Percentiles rank a stretch among this genome's conserved stretches.
Evolutionary conservation across 2,888 invertebrate species (phyloP).

Genomic region (Acronicta leporina): DNA sequence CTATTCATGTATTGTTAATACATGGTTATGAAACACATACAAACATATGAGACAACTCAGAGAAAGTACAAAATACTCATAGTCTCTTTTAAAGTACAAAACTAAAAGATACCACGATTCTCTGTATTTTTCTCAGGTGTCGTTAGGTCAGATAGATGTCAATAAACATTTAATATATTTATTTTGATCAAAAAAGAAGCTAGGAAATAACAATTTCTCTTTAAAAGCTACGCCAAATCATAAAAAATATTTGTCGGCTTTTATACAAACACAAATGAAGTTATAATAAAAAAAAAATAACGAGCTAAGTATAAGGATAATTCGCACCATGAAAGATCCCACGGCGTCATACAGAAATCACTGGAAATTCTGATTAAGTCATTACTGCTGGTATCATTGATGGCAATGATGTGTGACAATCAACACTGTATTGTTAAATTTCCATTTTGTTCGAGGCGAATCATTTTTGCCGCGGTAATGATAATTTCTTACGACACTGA

Average conservation of each 20-base stretch:
- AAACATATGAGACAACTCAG: no score
- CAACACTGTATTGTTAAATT: constrained; percentile 53
- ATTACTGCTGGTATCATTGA: constrained; percentile 53
- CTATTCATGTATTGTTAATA: no score
- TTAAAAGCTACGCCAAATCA: background rate
- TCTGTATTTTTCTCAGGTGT: no score
- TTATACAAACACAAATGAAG: constrained; percentile 18
- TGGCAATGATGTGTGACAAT: constrained; percentile 60
- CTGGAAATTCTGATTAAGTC: constrained; percentile 76
- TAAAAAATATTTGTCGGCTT: background rate
- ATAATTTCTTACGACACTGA: constrained; percentile 1
- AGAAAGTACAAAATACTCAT: no score
- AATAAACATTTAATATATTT: no score
- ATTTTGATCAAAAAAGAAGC: no score
- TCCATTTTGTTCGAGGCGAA: constrained; percentile 12
- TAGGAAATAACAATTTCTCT: background rate
- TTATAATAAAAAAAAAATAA: constrained; percentile 40
- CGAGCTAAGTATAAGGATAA: constrained; percentile 45
- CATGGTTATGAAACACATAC: no score
- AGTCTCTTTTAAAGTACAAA: no score
- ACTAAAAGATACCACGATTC: no score
- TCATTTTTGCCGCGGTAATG: constrained; percentile 1
- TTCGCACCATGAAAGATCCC: constrained; percentile 26
- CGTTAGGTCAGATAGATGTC: no score
- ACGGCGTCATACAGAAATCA: constrained; percentile 17